Evolutionary conservation across 30 jellyfish, hydroid and myxozoan genomes (phyloP), one percentile per base, ranked within the genome.

Genomic region (Aurelia aurita): DNA sequence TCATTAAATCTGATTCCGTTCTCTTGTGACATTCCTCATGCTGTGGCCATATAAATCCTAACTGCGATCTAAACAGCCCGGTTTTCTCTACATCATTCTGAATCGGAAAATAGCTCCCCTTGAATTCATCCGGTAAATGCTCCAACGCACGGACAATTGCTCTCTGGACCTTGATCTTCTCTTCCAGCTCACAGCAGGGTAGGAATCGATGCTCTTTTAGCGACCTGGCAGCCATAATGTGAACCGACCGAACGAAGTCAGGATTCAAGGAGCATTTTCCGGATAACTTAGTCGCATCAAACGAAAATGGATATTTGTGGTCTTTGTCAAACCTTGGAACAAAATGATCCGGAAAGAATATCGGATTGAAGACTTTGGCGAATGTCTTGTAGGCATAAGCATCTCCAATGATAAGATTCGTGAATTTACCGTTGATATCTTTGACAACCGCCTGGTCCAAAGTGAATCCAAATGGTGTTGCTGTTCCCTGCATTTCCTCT

Each of bases 331-430:
- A 66, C 14, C 10, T n/a, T 14, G 65, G 19, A 10, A 23, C 44
- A 55, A 55, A 55, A 5, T 47, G 14, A 5, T 23, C 43, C 12
- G 72, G 70, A 23, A 31, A 54, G 46, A 65, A 23, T 10, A 81
- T 29, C 12, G 91, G 85, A 31, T 81, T 69, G 34, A 34, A 81
- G 20, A 81, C 65, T 14, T 70, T 26, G 21, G 76, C 26, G 67
- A 81, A 81, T 25, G 35, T 67, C 23, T 44, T 53, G 58, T 81
- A 81, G 28, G 85, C 22, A 28, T 44, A 27, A 22, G 28, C 85
- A 27, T 81, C 91, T 21, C 91, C 91, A 13, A 84, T 84, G 55
- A 81, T 51, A n/a, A 81, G 51, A 21, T 35, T 62, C 7, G 62
- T 64, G 71, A 3, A 18, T 26, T 63, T n/a, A 8, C 79, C 89